phyloP scores from a whole-genome alignment of 2,797 vertebrate species.

The Sebastes glaucus region DNA sequence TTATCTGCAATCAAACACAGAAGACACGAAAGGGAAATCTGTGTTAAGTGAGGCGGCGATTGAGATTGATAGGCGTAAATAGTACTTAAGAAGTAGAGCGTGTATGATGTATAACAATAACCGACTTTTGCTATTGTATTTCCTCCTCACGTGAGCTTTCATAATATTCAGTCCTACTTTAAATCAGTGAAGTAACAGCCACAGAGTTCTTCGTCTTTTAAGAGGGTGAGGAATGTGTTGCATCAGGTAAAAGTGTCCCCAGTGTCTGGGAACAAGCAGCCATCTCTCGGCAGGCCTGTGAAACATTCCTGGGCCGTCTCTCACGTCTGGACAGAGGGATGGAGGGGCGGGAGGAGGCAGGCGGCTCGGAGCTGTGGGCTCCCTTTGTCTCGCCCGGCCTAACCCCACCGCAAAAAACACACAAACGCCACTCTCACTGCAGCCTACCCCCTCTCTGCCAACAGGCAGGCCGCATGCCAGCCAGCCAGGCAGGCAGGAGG shows the following conservation, averaged over 20 bases:
- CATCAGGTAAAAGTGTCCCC: slow-evolving; percentile 74
- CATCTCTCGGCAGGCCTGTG: slow-evolving; percentile 87
- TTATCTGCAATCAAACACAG: slow-evolving; percentile 66
- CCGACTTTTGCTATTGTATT: not conserved
- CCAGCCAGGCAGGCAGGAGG: slow-evolving; percentile 44
- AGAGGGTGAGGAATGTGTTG: slow-evolving; percentile 71
- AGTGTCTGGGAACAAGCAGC: slow-evolving; percentile 72
- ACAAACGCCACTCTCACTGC: slow-evolving; percentile 64
- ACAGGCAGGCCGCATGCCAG: slow-evolving; percentile 50
- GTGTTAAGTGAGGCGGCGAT: slow-evolving; percentile 39
- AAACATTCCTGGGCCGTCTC: slow-evolving; percentile 83
- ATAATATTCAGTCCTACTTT: not conserved
- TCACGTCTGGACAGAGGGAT: slow-evolving; percentile 78
- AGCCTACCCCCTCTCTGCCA: slow-evolving; percentile 51
- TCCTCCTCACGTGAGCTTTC: not conserved
- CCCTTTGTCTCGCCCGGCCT: slow-evolving; percentile 80
- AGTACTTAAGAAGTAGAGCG: slow-evolving; percentile 3
- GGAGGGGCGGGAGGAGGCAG: slow-evolving; percentile 48
- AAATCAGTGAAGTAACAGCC: not conserved
- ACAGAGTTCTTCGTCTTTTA: not conserved
- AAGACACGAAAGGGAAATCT: slow-evolving; percentile 67
- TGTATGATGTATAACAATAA: not conserved
- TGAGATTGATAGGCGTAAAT: slow-evolving; percentile 54
- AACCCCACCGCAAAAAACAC: slow-evolving; percentile 65
- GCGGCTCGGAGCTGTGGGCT: slow-evolving; percentile 64